Evolutionary conservation across 2,888 invertebrate species (phyloP), one percentile per base, ranked within the genome.

Genomic region (Clitarchus hookeri): DNA sequence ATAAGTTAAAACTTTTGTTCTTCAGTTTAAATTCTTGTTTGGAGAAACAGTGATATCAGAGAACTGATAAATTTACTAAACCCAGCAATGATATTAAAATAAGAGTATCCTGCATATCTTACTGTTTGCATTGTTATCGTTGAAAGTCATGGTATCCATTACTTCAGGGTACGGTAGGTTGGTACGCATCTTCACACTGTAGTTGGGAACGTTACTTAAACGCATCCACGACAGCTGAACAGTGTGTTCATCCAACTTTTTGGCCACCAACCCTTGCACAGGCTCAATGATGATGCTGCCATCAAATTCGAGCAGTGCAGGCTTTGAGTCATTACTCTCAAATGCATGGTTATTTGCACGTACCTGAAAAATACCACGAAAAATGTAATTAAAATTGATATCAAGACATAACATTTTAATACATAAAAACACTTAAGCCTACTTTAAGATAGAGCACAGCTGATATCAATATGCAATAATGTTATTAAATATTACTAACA

Each of bases 341-440:
- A 92, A 92, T 0, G 92, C 92, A 25, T 92, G 91, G 90, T 96
- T 96, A 80, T 93, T 93, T 0, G 96, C 96, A 11, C 94, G 93
- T 11, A 96, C 93, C 95, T 95, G 90, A 0, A 88, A 86, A 85
- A 27, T 36, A 82, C 13, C 36, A 82, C 19, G 25, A 48, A 48
- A 48, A 13, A 48, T 13, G 16, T 48, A 48, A 48, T 16, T 48
- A 48, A 16, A 13, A 48, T 48, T 48, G 1, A 48, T 48, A 48
- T 48, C 36, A 36, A 36, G 1, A 36, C 36, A 36, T 36, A 3
- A 36, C 36, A 36, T 36, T 36, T 36, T 36, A 36, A 36, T 36
- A 1, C 36, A 36, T 36, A 36, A 36, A 36, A 36, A 36, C 36
- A 36, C 36, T 36, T 36, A 36, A 36, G 36, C 36, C 4, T 36